phyloP scores from a whole-genome alignment of 1,140 invertebrate genomes.

The Pseudomyrmex concolor region DNA sequence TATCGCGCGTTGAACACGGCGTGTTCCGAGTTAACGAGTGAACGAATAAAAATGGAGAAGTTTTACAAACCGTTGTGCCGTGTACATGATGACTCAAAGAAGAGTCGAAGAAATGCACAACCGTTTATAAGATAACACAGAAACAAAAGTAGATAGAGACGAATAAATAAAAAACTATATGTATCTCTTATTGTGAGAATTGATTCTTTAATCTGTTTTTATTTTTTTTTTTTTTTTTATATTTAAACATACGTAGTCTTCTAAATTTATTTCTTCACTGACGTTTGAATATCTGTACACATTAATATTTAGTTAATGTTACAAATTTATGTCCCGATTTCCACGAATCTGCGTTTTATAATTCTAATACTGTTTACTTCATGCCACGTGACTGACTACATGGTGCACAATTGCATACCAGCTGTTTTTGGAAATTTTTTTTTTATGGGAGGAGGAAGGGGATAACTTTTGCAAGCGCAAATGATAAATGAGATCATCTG shows the following conservation, averaged over 20 bases:
- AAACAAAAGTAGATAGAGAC: not conserved
- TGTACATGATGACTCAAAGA: not conserved
- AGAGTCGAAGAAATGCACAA: not conserved
- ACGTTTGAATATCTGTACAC: not conserved
- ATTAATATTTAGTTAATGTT: slow-evolving; percentile 18
- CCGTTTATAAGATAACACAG: not conserved
- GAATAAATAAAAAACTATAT: not conserved
- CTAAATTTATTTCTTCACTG: not conserved
- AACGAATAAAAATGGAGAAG: slow-evolving; percentile 4
- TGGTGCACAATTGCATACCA: not conserved
- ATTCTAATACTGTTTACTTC: not conserved
- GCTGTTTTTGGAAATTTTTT: not conserved
- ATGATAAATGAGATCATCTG: slow-evolving; percentile 63
- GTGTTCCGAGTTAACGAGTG: not conserved
- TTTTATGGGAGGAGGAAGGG: not conserved
- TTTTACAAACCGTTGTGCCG: not conserved
- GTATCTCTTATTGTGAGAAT: not conserved
- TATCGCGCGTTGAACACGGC: slow-evolving; percentile 16
- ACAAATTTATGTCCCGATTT: slow-evolving; percentile 1
- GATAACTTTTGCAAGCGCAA: slow-evolving; percentile 7
- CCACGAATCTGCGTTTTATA: not conserved
- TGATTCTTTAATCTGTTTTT: slow-evolving; percentile 10
- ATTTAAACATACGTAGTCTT: not conserved
- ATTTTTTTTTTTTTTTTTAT: not conserved
- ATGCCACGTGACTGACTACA: no score